A percentile compares a stretch with the other conserved stretches of the same genome.
These are phyloP conservation scores for Drosophila suboccidentalis DNA, from an alignment of 2,888 invertebrate species.

Conservation along the genomic window DNA sequence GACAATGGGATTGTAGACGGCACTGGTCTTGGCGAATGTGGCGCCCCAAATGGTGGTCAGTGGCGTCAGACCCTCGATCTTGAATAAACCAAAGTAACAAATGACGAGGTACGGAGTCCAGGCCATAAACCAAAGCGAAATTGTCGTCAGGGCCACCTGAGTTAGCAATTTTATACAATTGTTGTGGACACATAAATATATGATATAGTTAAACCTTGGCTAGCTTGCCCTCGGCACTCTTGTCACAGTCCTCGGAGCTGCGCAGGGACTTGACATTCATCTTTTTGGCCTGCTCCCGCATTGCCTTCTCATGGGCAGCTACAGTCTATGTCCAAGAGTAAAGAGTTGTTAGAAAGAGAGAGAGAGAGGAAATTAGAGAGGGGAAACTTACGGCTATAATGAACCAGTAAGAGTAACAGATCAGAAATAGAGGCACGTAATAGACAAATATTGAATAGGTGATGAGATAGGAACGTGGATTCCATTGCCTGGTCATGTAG, in stretches of 20 bases:
- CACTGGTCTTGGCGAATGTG: conserved; percentile 96
- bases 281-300: conserved; percentile 96
- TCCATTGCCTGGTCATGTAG: conserved; percentile 91
- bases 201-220: conserved; percentile 87
- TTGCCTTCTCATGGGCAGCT: conserved; percentile 91
- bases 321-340: conserved; percentile 40
- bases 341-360: neutral
- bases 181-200: neutral
- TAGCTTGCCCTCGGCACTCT: conserved; percentile 94
- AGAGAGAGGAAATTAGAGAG: conserved; percentile 71
- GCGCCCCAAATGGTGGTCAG: conserved; percentile 95
- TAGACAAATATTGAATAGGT: conserved; percentile 92
- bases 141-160: conserved; percentile 94
- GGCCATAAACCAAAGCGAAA: conserved; percentile 95
- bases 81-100: conserved; percentile 92
- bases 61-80: conserved; percentile 90
- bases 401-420: conserved; percentile 95
- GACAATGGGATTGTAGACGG: conserved; percentile 95
- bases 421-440: conserved; percentile 91
- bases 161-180: neutral
- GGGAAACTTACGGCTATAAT: conserved; percentile 89
- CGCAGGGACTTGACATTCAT: conserved; percentile 96
- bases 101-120: conserved; percentile 96
- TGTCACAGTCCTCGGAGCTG: conserved; percentile 91
- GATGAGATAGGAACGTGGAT: conserved; percentile 92